These are phyloP conservation scores for Tenthredo scrophulariae DNA, from an alignment of 2,888 invertebrate genomes.

Conservation along the genomic window DNA sequence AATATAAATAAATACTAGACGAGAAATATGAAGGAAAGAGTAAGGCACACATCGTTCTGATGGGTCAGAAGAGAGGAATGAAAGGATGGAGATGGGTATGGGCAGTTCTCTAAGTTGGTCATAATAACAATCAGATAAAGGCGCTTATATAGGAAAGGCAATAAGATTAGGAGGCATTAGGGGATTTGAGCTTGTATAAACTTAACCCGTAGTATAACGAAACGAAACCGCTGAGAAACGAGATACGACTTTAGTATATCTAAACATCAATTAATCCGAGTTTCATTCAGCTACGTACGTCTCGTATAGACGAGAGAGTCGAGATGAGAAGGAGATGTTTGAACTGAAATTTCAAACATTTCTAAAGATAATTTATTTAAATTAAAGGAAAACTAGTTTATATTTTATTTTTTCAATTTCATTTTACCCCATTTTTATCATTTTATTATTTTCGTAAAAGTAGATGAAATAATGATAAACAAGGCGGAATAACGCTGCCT, in stretches of 20 bases:
- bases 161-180: constrained; percentile 42
- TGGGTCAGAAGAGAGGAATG: not conserved
- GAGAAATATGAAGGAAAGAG: not conserved
- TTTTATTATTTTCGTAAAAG: no score
- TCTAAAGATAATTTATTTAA: no score
- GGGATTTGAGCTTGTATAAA: constrained; percentile 31
- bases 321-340: no score
- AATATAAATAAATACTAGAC: not conserved
- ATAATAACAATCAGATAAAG: constrained; percentile 17
- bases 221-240: not conserved
- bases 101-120: constrained; percentile 13
- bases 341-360: no score
- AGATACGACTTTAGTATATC: not conserved
- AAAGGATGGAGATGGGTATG: not conserved
- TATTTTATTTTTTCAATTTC: not conserved
- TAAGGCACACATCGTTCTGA: not conserved
- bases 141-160: constrained; percentile 3
- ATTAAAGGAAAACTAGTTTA: no score
- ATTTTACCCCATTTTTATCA: no score
- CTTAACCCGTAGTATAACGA: not conserved
- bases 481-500: no score
- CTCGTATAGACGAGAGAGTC: not conserved
- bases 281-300: not conserved
- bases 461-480: no score
- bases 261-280: constrained; percentile 42